A percentile compares a stretch with the other conserved stretches of the same genome.
Conservation (phyloP, 1,140 invertebrate genomes). For the Ylistrum balloti region DNA sequence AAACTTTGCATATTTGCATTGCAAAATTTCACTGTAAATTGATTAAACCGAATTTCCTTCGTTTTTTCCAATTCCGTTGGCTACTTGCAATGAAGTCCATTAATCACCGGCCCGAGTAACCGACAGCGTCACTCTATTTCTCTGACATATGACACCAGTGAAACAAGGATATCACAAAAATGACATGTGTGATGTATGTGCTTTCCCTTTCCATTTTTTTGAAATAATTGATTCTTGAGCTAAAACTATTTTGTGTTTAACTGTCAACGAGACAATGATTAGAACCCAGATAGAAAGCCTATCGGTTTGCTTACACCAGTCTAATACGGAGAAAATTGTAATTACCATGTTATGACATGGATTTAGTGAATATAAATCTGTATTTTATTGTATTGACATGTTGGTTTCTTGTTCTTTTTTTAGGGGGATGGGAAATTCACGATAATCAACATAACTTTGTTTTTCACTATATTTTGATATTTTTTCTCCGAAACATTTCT, state of each 20-base stretch:
- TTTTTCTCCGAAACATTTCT: too few relatives aligned
- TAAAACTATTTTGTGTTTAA: too few relatives aligned
- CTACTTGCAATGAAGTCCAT: background rate
- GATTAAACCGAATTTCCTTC: background rate
- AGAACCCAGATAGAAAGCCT: too few relatives aligned
- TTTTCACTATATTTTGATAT: too few relatives aligned
- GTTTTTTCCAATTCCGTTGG: background rate
- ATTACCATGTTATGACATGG: too few relatives aligned
- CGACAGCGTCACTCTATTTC: background rate
- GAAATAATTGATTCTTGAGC: conserved; percentile 30
- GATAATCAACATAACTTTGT: too few relatives aligned
- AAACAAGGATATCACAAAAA: conserved; percentile 18
- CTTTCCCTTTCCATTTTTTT: background rate
- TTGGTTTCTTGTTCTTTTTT: too few relatives aligned
- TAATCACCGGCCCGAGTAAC: background rate
- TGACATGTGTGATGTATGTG: background rate
- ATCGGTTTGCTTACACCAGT: too few relatives aligned
- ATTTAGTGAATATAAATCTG: too few relatives aligned
- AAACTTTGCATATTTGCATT: background rate
- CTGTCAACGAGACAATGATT: background rate
- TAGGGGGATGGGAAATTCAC: too few relatives aligned
- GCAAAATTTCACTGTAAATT: background rate
- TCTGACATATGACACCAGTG: background rate
- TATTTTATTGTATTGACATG: too few relatives aligned
- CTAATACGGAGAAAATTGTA: too few relatives aligned